Evolutionary conservation across 2,113 vertebrate species (phyloP), one percentile per base, ranked within the genome.

Genomic region (Chrysemys picta): DNA sequence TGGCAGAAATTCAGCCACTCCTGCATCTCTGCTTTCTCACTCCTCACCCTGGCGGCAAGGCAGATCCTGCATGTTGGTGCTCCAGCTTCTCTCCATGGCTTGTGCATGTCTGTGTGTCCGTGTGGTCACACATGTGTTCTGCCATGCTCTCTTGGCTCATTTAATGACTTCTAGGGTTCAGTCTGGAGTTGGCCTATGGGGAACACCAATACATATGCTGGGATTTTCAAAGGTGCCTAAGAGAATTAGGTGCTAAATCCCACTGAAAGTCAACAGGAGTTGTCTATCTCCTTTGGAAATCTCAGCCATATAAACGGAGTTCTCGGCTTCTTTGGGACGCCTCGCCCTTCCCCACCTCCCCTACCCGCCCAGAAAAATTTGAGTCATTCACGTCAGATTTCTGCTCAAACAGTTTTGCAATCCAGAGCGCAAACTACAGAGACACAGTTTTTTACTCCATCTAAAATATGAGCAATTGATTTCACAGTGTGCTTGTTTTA

Each of bases 381-480:
- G 8, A 75, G 9, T 42, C n/a, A 21, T 83, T 62, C 10, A 8
- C 11, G 1, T 72, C 65, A 42, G 10, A 75, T 87, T 82, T 84
- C 29, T 5, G 2, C 80, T 2, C 52, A 76, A 65, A 59, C 76
- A 65, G 65, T 35, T 25, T n/a, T 24, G 8, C 4, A 25, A 27
- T 75, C n/a, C 49, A 75, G 72, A 75, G 38, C 10, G 38, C 2
- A 7, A 35, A 75, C 35, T 19, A 24, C 38, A 85, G 47, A 6
- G 45, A 69, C 31, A 38, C 38, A 22, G 42, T 65, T 75, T 47
- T 6, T 8, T 25, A 12, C 53, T 54, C 84, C 83, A 50, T 79
- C 78, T 45, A 54, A 3, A 42, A 3, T 3, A 1, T 31, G 3
- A 19, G 14, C 0, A 14, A 0, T 10, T 69, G 83, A 81, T 75